Conservation (phyloP, 2,797 vertebrate species). For the Orestias chungarensis region DNA sequence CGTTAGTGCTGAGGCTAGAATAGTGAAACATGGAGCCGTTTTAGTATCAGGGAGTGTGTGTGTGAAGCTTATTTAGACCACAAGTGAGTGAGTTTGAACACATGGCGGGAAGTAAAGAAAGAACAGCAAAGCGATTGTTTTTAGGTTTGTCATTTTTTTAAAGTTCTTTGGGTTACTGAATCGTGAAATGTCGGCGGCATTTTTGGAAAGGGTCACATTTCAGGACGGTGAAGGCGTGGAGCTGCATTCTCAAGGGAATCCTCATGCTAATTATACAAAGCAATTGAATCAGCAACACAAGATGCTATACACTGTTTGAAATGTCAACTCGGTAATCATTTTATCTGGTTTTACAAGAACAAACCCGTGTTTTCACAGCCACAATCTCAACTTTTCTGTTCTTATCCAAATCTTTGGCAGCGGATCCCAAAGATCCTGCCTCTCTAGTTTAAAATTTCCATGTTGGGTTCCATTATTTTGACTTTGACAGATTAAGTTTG, state of each 20-base stretch:
- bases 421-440: not conserved
- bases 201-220: too few species aligned
- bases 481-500: slow-evolving; percentile 45
- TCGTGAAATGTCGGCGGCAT: not conserved
- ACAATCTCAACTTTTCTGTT: not conserved
- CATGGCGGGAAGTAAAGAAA: not conserved
- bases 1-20: too few species aligned
- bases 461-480: slow-evolving; percentile 21
- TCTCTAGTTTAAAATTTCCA: not conserved
- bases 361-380: not conserved
- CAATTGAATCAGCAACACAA: not conserved
- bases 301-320: not conserved
- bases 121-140: not conserved
- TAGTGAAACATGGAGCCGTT: too few species aligned
- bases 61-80: not conserved
- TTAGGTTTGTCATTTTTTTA: slow-evolving; percentile 1
- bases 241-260: not conserved
- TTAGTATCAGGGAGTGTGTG: not conserved
- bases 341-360: not conserved
- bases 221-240: not conserved
- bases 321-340: not conserved
- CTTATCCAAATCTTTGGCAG: not conserved
- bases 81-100: not conserved
- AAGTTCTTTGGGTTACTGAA: not conserved
- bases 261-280: not conserved